phyloP scores from a whole-genome alignment of 2,888 invertebrate genomes.

The Eupithecia exiguata region DNA sequence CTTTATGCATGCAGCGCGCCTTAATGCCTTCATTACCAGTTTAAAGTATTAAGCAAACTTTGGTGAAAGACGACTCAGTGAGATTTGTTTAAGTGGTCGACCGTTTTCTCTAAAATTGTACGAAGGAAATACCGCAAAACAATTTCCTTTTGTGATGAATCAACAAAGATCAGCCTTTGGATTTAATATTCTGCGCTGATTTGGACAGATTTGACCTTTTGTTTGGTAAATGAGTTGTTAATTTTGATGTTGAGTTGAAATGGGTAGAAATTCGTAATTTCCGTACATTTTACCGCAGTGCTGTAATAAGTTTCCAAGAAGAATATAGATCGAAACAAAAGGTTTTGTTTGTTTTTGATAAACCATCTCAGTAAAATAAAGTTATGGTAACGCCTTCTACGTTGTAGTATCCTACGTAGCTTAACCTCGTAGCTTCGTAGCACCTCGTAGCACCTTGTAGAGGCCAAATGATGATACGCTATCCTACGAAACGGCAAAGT shows the following conservation, averaged over 20 bases:
- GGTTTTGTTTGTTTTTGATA: background rate
- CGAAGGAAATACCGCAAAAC: conserved; percentile 55
- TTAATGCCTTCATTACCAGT: conserved; percentile 82
- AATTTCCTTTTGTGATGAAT: conserved; percentile 49
- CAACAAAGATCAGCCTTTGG: conserved; percentile 29
- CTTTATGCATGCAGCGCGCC: conserved; percentile 80
- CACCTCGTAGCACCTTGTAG: background rate
- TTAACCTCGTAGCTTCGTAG: background rate
- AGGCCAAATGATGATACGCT: background rate
- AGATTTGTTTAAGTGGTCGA: conserved; percentile 72
- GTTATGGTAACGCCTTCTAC: background rate
- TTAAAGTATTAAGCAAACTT: conserved; percentile 82
- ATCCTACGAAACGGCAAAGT: background rate
- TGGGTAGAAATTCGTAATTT: background rate
- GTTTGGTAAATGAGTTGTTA: conserved; percentile 15
- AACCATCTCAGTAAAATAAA: background rate
- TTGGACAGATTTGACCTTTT: conserved; percentile 22
- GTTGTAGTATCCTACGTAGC: too few relatives aligned
- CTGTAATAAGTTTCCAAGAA: background rate
- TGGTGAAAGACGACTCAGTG: conserved; percentile 64
- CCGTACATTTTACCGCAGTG: background rate
- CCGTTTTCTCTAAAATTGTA: conserved; percentile 53
- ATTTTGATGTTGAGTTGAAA: conserved; percentile 13
- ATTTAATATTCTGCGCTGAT: conserved; percentile 24
- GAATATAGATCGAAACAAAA: background rate